Base-by-base conservation (phyloP, 2,888 invertebrate species). In the Heterodera filipjevi region DNA sequence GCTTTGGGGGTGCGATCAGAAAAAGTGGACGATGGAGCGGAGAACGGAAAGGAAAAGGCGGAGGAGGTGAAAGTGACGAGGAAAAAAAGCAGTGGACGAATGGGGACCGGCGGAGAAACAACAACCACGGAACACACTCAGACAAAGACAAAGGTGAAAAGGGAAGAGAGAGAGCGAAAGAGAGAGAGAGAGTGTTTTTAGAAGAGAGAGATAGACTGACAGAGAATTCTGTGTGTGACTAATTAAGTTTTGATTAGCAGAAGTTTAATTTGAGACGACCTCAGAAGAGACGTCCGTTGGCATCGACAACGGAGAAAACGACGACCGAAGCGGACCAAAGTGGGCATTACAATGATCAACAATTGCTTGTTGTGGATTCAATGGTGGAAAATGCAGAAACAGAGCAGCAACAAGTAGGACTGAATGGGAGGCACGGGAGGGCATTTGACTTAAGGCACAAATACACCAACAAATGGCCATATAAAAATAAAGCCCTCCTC, bases 1-100 rank as follows among this genome's bases (percentile, higher is more conserved):
- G 59, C 59, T 22, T 32, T 68, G 68, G 68, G 68, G 32, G 68
- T 33, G 19, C 68, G 33, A 12, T 68, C 68, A 19, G 68, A 68
- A 35, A 68, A 32, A 35, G 68, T 68, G 68, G 19, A 12, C 32
- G 35, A 68, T 27, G 27, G 27, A 8, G 59, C 27, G 27, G 59
- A 5, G 22, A 59, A 6, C 14, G 59, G 8, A 8, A 12, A 22
- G 5, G n/a, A 12, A 27, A 12, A 6, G 8, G 6, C 8, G n/a
- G 27, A 8, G n/a, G 59, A 22, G 59, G 6, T 5, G n/a, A 59
- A 8, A 27, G n/a, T 2, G n/a, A 59, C 10, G 8, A 59, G 59
- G 59, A 22, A 1, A 12, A 8, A n/a, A 59, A 27, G 22, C 10
- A 59, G n/a, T n/a, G 59, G 22, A 10, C 5, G 27, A 49, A 19